Conservation (phyloP, 2,888 invertebrate species). For the Meganola albula region DNA sequence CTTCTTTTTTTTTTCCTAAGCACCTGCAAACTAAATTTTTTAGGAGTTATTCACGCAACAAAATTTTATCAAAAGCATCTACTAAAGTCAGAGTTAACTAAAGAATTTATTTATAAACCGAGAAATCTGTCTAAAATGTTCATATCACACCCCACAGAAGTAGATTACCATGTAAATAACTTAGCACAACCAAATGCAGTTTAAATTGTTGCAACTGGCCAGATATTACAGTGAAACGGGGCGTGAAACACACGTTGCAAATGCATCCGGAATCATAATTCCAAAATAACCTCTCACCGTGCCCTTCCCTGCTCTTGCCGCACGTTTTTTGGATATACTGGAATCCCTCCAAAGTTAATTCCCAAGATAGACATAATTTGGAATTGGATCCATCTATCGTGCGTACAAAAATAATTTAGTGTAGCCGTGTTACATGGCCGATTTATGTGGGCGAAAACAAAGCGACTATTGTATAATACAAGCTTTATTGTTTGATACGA, state of each 20-base stretch:
- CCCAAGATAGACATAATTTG: conserved; percentile 79
- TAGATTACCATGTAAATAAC: conserved; percentile 30
- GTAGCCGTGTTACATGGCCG: conserved; percentile 45
- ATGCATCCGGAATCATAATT: conserved; percentile 78
- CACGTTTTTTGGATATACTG: conserved; percentile 73
- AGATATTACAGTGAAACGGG: conserved; percentile 67
- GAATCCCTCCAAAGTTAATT: conserved; percentile 75
- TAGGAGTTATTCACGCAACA: too few relatives aligned
- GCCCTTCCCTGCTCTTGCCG: conserved; percentile 46
- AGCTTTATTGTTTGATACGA: conserved; percentile 33
- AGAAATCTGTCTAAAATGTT: too few relatives aligned
- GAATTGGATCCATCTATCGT: conserved; percentile 79
- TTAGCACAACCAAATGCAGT: conserved; percentile 47
- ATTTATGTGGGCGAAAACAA: conserved; percentile 69
- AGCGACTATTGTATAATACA: conserved; percentile 40
- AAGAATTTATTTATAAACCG: too few relatives aligned
- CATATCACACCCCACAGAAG: conserved; percentile 14
- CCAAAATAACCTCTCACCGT: conserved; percentile 72
- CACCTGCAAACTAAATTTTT: too few relatives aligned
- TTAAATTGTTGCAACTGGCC: conserved; percentile 56
- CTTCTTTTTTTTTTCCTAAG: too few relatives aligned
- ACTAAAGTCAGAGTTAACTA: too few relatives aligned
- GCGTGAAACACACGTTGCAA: conserved; percentile 70
- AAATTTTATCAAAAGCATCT: too few relatives aligned
- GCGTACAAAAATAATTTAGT: conserved; percentile 71